Evolutionary conservation across 2,797 vertebrate species (phyloP), one percentile per base, ranked within the genome.

Genomic region (Parauchenoglanis ngamensis): DNA sequence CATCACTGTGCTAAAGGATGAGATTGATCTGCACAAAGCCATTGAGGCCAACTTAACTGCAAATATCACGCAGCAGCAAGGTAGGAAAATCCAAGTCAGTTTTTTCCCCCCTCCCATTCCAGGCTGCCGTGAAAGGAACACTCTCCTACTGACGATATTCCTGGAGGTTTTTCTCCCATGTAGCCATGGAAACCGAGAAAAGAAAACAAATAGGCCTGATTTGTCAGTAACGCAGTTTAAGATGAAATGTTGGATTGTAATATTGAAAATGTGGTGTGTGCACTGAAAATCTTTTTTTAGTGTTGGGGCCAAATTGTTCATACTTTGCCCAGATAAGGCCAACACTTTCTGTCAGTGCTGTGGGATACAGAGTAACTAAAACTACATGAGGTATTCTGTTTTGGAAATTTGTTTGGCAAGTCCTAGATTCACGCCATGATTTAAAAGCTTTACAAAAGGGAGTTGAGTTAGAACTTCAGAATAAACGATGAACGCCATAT

Each of bases 61-160:
- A 44, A 87, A 87, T 89, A 76, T 94, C 68, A 0, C n/a, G 13
- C 87, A 90, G 61, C 91, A 90, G 89, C 87, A 94, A 94, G 95
- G 95, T 96, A 94, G 94, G 94, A 95, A 95, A 95, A 93, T 87
- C 86, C 70, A 70, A 87, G 83, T 93, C 92, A 92, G 86, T 86
- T 54, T 89, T 84, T 82, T 35, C 28, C 87, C 57, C 65, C 75
- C 57, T 87, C 72, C 76, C 65, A 17, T 44, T 87, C 83, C 79
- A 84, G 87, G 65, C 81, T 83, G 89, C 92, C 92, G 90, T 94
- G 93, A 94, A 95, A 94, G 94, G 93, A 93, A 77, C 57, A 88
- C 90, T 92, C 91, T 94, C 88, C 92, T 92, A 87, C 83, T 35
- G 87, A 73, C 57, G 87, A 89, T 93, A 94, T 94, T 94, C 92